A percentile compares a stretch with the other conserved stretches of the same genome.
Evolutionary conservation across 2,888 invertebrate genomes (phyloP).

Genomic region (Morpho helenor): DNA sequence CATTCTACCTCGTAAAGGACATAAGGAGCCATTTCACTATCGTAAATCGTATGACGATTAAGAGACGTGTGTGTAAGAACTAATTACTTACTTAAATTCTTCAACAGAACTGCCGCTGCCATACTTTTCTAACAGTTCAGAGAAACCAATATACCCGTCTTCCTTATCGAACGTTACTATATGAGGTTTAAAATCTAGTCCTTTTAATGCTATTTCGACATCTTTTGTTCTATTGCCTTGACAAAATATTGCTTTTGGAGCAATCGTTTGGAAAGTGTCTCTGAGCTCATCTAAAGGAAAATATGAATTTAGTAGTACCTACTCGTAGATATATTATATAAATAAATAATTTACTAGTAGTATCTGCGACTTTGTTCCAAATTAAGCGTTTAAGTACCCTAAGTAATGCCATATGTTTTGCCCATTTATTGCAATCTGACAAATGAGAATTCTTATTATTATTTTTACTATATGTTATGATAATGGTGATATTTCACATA

Average conservation of each 20-base stretch:
- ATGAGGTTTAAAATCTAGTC: slow-evolving; percentile 36
- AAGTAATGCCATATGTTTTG: no score
- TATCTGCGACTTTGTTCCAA: neutral
- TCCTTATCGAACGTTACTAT: slow-evolving; percentile 53
- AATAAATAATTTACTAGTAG: neutral
- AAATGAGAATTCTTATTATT: no score
- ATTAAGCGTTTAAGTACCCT: no score
- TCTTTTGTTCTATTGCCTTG: slow-evolving; percentile 48
- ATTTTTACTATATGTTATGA: no score
- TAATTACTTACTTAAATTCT: slow-evolving; percentile 41
- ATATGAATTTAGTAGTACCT: neutral
- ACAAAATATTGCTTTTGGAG: slow-evolving; percentile 55
- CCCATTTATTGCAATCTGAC: no score
- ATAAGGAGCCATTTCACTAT: no score
- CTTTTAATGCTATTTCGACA: slow-evolving; percentile 40
- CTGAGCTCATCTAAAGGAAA: slow-evolving; percentile 45
- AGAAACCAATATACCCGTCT: slow-evolving; percentile 40
- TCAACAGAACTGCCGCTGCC: slow-evolving; percentile 37
- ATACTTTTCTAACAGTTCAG: slow-evolving; percentile 42
- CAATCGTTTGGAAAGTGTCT: slow-evolving; percentile 38
- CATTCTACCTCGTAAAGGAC: no score
- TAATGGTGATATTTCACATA: no score
- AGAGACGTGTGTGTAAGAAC: no score
- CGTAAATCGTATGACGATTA: no score
- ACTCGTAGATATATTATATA: neutral